Evolutionary conservation across 2,888 invertebrate species (phyloP), one percentile per base, ranked within the genome.

Genomic region (Crepidodera aurea): DNA sequence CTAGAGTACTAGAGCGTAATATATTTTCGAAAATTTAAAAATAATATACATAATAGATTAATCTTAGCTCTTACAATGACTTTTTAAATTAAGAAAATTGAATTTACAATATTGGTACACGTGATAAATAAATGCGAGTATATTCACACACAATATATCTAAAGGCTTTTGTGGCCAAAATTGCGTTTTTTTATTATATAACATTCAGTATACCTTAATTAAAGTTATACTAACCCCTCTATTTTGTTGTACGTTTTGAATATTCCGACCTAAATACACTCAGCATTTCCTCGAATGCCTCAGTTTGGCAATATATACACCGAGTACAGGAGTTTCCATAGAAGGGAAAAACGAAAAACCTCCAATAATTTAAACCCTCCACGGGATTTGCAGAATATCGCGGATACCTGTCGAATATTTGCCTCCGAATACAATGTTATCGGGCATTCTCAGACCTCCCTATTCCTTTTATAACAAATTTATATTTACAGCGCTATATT

Each of bases 361-460:
- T 25, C 7, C 18, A 55, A 55, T 55, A 50, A 57, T 57, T 57
- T 57, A 48, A 57, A 57, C 48, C 57, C 48, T 46, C 27, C 13
- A 8, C 37, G 8, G 27, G 34, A 56, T 56, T 56, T 56, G 34
- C 12, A 13, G 55, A 48, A 57, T 57, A 57, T 48, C 19, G 27
- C 39, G 39, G 39, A 57, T 57, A 57, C 57, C 57, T 57, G 57
- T 57, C 48, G 57, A 57, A 59, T 44, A 59, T 53, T 42, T 32
- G 50, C 46, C 46, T 18, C 27, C 27, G 40, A 59, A 63, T 37
- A 57, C 55, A 64, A 60, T 68, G 68, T 69, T 70, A 70, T 70
- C 70, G 62, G 54, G 60, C 60, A 67, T 67, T 67, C 66, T 54
- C 70, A 70, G 70, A 60, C 68, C 48, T 48, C 27, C 16, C 27